phyloP scores from a whole-genome alignment of 1,140 invertebrate species.

The Linepithema humile region DNA sequence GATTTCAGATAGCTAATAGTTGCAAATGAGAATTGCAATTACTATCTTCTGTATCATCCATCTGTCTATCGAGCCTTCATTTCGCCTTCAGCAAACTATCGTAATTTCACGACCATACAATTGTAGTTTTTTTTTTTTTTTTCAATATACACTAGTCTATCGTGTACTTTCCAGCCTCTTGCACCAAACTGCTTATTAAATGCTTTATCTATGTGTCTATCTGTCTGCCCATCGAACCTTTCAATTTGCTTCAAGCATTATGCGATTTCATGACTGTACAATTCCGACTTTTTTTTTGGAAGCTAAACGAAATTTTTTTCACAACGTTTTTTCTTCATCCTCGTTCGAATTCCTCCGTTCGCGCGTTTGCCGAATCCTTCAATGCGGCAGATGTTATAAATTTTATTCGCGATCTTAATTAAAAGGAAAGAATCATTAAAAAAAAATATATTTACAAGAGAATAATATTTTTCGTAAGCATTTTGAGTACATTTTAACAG shows the following conservation, averaged over 20 bases:
- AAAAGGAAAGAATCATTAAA: background rate
- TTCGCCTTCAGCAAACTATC: background rate
- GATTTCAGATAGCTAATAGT: background rate
- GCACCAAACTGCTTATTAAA: conserved; percentile 6
- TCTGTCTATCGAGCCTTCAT: conserved; percentile 7
- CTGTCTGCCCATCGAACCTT: background rate
- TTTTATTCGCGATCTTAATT: background rate
- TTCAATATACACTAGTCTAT: background rate
- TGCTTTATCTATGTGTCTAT: background rate
- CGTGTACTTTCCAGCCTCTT: background rate
- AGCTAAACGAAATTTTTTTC: background rate
- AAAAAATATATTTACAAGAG: background rate
- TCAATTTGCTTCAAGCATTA: background rate
- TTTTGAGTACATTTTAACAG: too few species aligned
- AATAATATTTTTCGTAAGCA: background rate
- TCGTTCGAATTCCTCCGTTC: too few species aligned
- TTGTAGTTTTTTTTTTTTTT: conserved; percentile 31
- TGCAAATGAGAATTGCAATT: background rate
- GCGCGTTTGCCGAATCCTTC: too few species aligned
- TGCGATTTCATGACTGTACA: background rate
- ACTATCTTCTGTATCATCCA: background rate
- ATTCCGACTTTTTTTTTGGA: background rate
- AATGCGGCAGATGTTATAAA: background rate
- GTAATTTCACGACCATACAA: conserved; percentile 4
- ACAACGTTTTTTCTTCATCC: background rate